phyloP scores from a whole-genome alignment of 2,797 vertebrate genomes.

The Platyrinchus mystaceus region DNA sequence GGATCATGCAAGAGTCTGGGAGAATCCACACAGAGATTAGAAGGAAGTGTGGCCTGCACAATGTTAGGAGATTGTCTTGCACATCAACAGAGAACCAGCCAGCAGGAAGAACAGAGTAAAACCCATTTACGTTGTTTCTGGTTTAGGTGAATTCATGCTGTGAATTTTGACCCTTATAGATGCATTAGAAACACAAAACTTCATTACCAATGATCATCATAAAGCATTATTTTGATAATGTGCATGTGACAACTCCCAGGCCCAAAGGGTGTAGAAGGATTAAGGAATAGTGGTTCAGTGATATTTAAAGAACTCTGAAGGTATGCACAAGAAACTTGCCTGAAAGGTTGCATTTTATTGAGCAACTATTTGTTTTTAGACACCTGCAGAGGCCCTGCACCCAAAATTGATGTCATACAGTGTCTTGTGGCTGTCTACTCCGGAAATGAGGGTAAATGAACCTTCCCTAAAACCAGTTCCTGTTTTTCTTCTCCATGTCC shows the following conservation, averaged over 20 bases:
- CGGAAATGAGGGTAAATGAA: not conserved
- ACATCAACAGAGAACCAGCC: not conserved
- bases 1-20: not conserved
- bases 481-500: slow-evolving; percentile 37
- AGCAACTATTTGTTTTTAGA: not conserved
- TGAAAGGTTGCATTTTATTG: not conserved
- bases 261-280: not conserved
- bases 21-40: not conserved
- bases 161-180: not conserved
- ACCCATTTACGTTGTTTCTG: not conserved
- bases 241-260: not conserved
- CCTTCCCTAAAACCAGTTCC: slow-evolving; percentile 43
- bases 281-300: not conserved
- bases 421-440: slow-evolving; percentile 40
- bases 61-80: not conserved
- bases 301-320: not conserved
- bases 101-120: not conserved
- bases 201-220: accelerated
- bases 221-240: not conserved
- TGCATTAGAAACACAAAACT: not conserved
- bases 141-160: not conserved
- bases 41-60: not conserved
- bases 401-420: not conserved
- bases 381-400: not conserved
- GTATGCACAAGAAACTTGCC: not conserved